These are phyloP conservation scores for Pseudocheirus occidentalis DNA, from an alignment of 2,797 vertebrate genomes.

Conservation along the genomic window DNA sequence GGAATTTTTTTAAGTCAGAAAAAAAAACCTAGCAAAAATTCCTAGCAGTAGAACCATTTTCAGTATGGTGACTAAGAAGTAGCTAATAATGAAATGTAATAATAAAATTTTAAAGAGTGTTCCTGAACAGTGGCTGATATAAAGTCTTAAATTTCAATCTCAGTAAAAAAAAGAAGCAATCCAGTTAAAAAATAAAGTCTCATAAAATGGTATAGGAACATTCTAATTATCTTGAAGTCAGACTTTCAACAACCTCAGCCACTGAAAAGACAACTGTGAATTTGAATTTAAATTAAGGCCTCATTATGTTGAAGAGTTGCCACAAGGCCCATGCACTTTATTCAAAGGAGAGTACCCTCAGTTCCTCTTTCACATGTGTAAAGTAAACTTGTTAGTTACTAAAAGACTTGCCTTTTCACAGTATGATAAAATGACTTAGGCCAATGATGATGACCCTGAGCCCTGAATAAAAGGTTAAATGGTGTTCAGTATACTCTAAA, in stretches of 20 bases:
- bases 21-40: slow-evolving; percentile 47
- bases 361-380: background rate
- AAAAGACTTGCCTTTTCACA: background rate
- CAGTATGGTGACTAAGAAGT: slow-evolving; percentile 40
- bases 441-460: background rate
- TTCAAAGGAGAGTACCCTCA: background rate
- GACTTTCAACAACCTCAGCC: slow-evolving; percentile 7
- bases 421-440: background rate
- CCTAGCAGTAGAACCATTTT: background rate
- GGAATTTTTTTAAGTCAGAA: slow-evolving; percentile 57
- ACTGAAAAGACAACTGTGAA: slow-evolving; percentile 1
- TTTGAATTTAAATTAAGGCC: background rate
- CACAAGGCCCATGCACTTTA: background rate
- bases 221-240: background rate
- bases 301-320: background rate
- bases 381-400: background rate
- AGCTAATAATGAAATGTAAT: slow-evolving; percentile 6
- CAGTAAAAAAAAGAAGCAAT: background rate
- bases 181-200: slow-evolving; percentile 32
- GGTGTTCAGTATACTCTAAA: background rate
- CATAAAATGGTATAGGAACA: slow-evolving; percentile 21
- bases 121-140: slow-evolving; percentile 50
- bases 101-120: slow-evolving; percentile 31
- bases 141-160: slow-evolving; percentile 45
- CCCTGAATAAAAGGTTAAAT: background rate